Evolutionary conservation across 2,888 invertebrate genomes (phyloP).

Genomic region (Drosophila yooni): DNA sequence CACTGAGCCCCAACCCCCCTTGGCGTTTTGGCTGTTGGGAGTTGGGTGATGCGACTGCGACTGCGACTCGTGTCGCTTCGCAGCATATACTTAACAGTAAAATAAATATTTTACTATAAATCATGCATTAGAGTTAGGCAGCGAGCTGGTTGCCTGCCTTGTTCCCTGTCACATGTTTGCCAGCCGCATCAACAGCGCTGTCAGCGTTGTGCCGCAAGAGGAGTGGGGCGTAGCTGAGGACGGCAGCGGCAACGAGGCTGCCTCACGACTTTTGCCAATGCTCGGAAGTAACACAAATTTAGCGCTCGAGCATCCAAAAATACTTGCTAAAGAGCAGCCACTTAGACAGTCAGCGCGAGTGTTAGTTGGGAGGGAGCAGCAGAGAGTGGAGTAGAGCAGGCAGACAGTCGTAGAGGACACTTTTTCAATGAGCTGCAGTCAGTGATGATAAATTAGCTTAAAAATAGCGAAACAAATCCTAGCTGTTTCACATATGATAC

Average conservation of each 20-base stretch:
- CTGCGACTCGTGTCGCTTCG: slow-evolving; percentile 41
- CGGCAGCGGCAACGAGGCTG: background rate
- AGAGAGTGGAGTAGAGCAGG: slow-evolving; percentile 12
- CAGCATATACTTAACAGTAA: slow-evolving; percentile 79
- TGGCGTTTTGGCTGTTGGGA: slow-evolving; percentile 7
- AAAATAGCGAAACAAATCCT: background rate
- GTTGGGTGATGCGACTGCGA: slow-evolving; percentile 18
- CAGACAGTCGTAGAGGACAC: slow-evolving; percentile 30
- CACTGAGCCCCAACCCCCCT: slow-evolving; percentile 3
- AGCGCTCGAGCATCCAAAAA: slow-evolving; percentile 76
- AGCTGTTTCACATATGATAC: background rate
- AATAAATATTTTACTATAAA: slow-evolving; percentile 82
- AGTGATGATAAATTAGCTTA: slow-evolving; percentile 32
- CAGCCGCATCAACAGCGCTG: slow-evolving; percentile 58
- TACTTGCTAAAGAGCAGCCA: slow-evolving; percentile 50
- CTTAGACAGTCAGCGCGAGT: slow-evolving; percentile 45
- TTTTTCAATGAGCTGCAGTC: slow-evolving; percentile 43
- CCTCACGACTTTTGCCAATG: slow-evolving; percentile 69
- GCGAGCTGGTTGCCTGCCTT: slow-evolving; percentile 64
- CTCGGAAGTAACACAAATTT: slow-evolving; percentile 81
- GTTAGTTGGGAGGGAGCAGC: background rate
- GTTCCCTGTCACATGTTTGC: slow-evolving; percentile 74
- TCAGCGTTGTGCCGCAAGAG: slow-evolving; percentile 5
- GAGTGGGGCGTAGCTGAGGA: background rate
- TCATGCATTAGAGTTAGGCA: slow-evolving; percentile 75